These are phyloP conservation scores for Sander lucioperca DNA, from an alignment of 2,113 vertebrate species.

Conservation along the genomic window DNA sequence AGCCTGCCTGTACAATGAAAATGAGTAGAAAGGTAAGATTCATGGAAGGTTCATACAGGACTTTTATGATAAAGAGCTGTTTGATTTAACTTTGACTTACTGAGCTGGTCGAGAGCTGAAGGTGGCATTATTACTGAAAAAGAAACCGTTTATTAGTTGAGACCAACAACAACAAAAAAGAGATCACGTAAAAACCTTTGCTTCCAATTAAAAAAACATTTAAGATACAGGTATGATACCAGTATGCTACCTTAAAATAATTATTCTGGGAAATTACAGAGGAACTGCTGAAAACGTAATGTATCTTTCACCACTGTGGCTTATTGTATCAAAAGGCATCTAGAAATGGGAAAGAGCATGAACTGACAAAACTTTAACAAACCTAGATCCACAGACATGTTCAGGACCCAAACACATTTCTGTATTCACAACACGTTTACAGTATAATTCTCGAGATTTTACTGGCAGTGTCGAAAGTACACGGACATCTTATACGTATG, in stretches of 20 bases:
- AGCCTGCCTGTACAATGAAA: slow-evolving; percentile 87
- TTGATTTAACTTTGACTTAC: slow-evolving; percentile 85
- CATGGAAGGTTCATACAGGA: not conserved
- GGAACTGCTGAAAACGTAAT: not conserved
- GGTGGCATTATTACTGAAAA: slow-evolving; percentile 97
- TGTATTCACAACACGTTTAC: not conserved
- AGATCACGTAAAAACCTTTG: not conserved
- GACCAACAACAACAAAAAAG: not conserved
- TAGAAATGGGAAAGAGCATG: not conserved
- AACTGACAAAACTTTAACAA: not conserved
- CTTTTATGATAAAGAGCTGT: not conserved
- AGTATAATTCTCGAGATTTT: not conserved
- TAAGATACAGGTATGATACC: not conserved
- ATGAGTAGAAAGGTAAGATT: not conserved
- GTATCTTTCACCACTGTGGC: not conserved
- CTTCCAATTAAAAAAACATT: not conserved
- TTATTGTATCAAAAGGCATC: too few relatives aligned
- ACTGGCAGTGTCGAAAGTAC: not conserved
- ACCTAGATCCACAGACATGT: not conserved
- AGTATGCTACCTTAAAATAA: not conserved
- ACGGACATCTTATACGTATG: not conserved
- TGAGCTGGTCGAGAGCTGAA: slow-evolving; percentile 97
- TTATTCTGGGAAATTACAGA: not conserved
- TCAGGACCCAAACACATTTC: not conserved
- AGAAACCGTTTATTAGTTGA: slow-evolving; percentile 33